phyloP scores from a whole-genome alignment of 2,797 vertebrate species.

The Menidia menidia region DNA sequence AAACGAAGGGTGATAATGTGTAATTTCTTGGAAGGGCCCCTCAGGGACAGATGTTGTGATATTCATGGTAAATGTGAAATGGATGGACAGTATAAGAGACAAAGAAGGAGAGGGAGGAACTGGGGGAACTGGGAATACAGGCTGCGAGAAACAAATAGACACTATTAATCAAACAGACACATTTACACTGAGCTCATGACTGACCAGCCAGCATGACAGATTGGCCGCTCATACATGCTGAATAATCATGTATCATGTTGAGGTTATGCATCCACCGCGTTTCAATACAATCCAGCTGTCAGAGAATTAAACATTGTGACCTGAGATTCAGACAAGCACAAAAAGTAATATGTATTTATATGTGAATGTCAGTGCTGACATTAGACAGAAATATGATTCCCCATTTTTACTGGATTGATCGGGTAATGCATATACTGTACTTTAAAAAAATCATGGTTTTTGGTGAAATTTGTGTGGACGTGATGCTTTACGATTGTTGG shows the following conservation, averaged over 20 bases:
- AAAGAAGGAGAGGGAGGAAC: conserved; percentile 36
- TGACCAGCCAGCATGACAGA: conserved; percentile 9
- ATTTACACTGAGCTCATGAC: conserved; percentile 27
- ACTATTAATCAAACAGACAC: conserved; percentile 54
- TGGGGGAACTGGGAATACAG: conserved; percentile 33
- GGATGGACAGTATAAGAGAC: conserved; percentile 52
- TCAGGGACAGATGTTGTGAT: conserved; percentile 62
- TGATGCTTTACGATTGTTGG: no score
- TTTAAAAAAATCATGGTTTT: not conserved
- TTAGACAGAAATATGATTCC: no score
- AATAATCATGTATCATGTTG: not conserved
- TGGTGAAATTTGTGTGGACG: not conserved
- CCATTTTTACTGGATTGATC: no score
- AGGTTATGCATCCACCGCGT: not conserved
- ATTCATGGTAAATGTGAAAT: conserved; percentile 75
- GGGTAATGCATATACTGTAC: no score
- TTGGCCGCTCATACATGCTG: not conserved
- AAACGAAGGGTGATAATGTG: conserved; percentile 71
- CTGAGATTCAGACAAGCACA: not conserved
- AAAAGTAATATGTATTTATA: not conserved
- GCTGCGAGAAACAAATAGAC: conserved; percentile 56
- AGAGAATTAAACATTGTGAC: not conserved
- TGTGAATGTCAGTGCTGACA: no score
- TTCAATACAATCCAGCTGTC: not conserved
- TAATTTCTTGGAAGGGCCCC: conserved; percentile 72